Conservation (phyloP, 1,140 invertebrate species). For the Berghia stephanieae region DNA sequence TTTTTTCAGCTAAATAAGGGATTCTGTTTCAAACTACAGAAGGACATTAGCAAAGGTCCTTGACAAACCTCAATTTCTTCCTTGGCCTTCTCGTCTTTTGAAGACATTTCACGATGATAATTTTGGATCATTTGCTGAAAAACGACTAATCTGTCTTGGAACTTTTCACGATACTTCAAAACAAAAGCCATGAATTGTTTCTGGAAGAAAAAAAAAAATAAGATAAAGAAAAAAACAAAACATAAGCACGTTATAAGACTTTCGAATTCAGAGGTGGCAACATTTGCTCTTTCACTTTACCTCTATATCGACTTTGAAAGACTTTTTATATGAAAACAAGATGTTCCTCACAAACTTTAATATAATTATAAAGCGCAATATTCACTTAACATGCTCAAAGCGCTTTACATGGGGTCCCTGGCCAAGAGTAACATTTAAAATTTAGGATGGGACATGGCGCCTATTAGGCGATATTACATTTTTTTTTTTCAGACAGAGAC, state of each 20-base stretch:
- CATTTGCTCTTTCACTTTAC: not conserved
- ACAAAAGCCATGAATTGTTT: slow-evolving; percentile 63
- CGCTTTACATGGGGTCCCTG: too few species aligned
- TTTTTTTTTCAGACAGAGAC: too few species aligned
- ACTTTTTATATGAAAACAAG: not conserved
- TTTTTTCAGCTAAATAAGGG: too few species aligned
- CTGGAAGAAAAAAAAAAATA: slow-evolving; percentile 48
- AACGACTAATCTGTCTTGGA: slow-evolving; percentile 48
- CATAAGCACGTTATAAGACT: not conserved
- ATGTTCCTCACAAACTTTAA: not conserved
- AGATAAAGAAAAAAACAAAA: too few species aligned
- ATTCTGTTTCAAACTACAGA: too few species aligned
- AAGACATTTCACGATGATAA: not conserved
- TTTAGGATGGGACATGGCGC: too few species aligned
- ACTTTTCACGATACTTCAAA: slow-evolving; percentile 50
- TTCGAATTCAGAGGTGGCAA: not conserved
- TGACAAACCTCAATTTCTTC: not conserved
- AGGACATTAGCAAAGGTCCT: too few species aligned
- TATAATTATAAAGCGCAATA: too few species aligned
- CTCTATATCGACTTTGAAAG: not conserved
- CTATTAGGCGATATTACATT: too few species aligned
- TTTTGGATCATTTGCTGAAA: not conserved
- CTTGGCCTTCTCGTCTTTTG: not conserved
- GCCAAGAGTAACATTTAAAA: too few species aligned
- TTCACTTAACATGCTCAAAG: too few species aligned